Conservation (phyloP, 2,888 invertebrate species). For the Tyria jacobaeae region DNA sequence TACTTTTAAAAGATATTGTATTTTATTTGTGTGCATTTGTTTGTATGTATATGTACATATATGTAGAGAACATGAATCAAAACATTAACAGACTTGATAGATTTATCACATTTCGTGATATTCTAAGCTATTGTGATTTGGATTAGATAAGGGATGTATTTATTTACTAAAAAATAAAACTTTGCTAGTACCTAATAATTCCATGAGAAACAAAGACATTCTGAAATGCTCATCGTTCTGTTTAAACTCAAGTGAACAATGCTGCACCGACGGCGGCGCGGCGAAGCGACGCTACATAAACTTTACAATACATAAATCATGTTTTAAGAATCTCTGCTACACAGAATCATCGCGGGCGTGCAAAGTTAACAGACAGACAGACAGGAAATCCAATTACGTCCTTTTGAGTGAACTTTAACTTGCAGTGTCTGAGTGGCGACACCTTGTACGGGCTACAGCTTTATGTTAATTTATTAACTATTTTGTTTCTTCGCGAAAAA, state of each 20-base stretch:
- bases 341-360: slow-evolving; percentile 2
- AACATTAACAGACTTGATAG: too few relatives aligned
- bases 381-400: slow-evolving; percentile 39
- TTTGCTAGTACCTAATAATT: too few relatives aligned
- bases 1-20: too few relatives aligned
- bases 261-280: not conserved
- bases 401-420: slow-evolving; percentile 22
- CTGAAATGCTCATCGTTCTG: not conserved
- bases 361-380: slow-evolving; percentile 20
- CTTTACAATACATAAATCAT: slow-evolving; percentile 14
- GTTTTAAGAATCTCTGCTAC: slow-evolving; percentile 20
- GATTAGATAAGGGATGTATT: too few relatives aligned
- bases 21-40: too few relatives aligned
- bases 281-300: not conserved
- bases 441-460: not conserved
- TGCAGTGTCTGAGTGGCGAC: slow-evolving; percentile 1
- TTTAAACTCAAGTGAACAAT: slow-evolving; percentile 1
- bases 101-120: too few relatives aligned
- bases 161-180: too few relatives aligned
- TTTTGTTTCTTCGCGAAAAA: not conserved
- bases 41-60: too few relatives aligned
- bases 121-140: too few relatives aligned
- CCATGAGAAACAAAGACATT: slow-evolving; percentile 1
- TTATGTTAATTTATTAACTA: not conserved
- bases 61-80: too few relatives aligned